These are phyloP conservation scores for Sarcophaga peregrina DNA, from an alignment of 1,140 invertebrate species.

Conservation along the genomic window DNA sequence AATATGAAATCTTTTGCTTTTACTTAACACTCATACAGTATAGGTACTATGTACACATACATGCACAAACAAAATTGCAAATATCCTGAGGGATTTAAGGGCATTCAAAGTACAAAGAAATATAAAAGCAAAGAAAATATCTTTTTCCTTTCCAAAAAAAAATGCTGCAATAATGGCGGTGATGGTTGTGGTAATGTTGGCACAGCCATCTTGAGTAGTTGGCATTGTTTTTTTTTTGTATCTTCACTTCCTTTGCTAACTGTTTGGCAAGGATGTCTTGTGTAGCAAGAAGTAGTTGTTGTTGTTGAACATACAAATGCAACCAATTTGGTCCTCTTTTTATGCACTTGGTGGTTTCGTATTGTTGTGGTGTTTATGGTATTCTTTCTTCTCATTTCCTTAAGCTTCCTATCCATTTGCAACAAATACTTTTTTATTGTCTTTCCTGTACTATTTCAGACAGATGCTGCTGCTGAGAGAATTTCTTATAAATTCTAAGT, in stretches of 20 bases:
- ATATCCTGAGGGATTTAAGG: slow-evolving; percentile 6
- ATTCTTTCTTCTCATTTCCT: background rate
- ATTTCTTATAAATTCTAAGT: no score
- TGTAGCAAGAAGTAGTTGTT: background rate
- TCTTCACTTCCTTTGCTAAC: background rate
- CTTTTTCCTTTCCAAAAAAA: no score
- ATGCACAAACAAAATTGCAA: background rate
- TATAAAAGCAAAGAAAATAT: background rate
- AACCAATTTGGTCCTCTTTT: slow-evolving; percentile 3
- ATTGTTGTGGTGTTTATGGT: background rate
- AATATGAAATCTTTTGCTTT: background rate
- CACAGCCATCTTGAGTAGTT: background rate
- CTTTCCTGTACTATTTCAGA: no score
- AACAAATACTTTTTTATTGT: no score
- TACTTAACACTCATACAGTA: background rate
- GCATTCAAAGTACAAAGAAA: slow-evolving; percentile 11
- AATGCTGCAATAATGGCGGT: background rate
- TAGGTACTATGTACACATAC: no score
- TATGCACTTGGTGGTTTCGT: slow-evolving; percentile 3
- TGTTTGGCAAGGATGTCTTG: background rate
- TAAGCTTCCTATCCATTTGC: background rate
- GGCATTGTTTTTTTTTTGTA: slow-evolving; percentile 9
- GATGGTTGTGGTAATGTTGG: background rate
- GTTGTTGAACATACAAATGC: background rate
- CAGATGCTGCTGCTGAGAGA: no score